Base-by-base conservation (phyloP, 1,140 invertebrate genomes). In the Zaprionus capensis region DNA sequence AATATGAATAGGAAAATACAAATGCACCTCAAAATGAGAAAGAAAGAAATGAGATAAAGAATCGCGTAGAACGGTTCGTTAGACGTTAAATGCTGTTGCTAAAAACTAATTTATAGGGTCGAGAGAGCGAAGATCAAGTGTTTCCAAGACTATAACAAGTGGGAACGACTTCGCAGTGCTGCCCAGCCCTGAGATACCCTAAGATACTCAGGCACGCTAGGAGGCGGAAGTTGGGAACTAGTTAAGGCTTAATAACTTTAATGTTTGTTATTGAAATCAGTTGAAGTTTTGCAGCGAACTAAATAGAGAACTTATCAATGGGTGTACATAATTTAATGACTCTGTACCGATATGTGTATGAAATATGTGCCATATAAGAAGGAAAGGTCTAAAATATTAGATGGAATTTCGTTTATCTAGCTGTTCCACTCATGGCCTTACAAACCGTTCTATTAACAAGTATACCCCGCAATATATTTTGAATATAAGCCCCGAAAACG, bases 41-140 rank as follows among this genome's bases (percentile, higher is more conserved):
- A 38, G 36, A 38, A 15, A 4, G 12, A 36, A 41, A 41, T 15
- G 1, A 44, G 41, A 71, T 55, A 68, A 72, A 76, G 46, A 22
- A 51, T 17, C 46, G 46, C 17, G 41, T 61, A 68, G 59, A 74
- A 71, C 63, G 44, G 53, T 49, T 71, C 65, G 72, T 70, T 75
- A 70, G 34, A 65, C 46, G 62, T 75, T 76, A 75, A 75, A 75
- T 76, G 66, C 53, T 75, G 26, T 75, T 69, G 71, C 76, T 75
- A 71, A 80, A 61, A 65, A 51, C 59, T 82, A 82, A 82, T 82
- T 72, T 72, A 70, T 76, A 51, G 76, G 70, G 63, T 74, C 70
- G 58, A 58, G 20, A 41, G 44, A 41, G 44, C 38, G 41, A 64
- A 34, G 57, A 59, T 67, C 58, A 64, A 63, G 71, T 65, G 72